Conservation (phyloP, 2,797 vertebrate genomes). For the Adrianichthys oophorus region DNA sequence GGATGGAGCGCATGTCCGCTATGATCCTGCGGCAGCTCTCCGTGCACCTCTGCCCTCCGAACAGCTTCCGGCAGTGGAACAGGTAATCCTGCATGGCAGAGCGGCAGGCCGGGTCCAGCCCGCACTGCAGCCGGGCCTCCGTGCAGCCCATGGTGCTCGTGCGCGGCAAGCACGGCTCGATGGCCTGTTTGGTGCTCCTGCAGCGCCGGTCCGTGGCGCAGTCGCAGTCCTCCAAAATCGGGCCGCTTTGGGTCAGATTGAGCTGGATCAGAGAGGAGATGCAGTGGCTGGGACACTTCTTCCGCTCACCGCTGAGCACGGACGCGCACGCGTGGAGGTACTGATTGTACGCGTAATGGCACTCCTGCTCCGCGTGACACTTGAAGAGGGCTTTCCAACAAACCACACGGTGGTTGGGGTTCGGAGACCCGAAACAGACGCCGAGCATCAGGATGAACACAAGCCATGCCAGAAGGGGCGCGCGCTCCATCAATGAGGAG, state of each 20-base stretch:
- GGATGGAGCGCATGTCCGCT: conserved; percentile 87
- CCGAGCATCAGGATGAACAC: conserved; percentile 71
- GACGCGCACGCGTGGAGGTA: conserved; percentile 88
- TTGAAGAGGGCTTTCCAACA: conserved; percentile 94
- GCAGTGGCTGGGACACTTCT: conserved; percentile 91
- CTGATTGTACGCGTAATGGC: conserved; percentile 90
- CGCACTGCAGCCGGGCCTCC: conserved; percentile 89
- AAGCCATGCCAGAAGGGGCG: conserved; percentile 63
- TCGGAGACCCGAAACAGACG: conserved; percentile 64
- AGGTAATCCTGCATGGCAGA: conserved; percentile 85
- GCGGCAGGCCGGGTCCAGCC: conserved; percentile 83
- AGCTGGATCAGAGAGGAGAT: conserved; percentile 92
- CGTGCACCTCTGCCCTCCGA: conserved; percentile 89
- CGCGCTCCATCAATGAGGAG: conserved; percentile 62
- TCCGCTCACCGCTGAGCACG: conserved; percentile 73
- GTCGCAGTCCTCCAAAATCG: conserved; percentile 91
- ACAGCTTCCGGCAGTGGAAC: conserved; percentile 88
- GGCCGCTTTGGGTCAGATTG: conserved; percentile 87
- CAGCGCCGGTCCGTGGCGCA: conserved; percentile 86
- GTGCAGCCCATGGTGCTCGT: conserved; percentile 89
- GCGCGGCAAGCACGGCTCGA: conserved; percentile 92
- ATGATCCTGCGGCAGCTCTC: conserved; percentile 87
- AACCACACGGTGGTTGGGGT: conserved; percentile 73
- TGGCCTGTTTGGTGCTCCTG: conserved; percentile 85
- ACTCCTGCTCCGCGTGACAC: conserved; percentile 88